Evolutionary conservation across 2,113 vertebrate genomes (phyloP).

Genomic region (Sylvietta virens): DNA sequence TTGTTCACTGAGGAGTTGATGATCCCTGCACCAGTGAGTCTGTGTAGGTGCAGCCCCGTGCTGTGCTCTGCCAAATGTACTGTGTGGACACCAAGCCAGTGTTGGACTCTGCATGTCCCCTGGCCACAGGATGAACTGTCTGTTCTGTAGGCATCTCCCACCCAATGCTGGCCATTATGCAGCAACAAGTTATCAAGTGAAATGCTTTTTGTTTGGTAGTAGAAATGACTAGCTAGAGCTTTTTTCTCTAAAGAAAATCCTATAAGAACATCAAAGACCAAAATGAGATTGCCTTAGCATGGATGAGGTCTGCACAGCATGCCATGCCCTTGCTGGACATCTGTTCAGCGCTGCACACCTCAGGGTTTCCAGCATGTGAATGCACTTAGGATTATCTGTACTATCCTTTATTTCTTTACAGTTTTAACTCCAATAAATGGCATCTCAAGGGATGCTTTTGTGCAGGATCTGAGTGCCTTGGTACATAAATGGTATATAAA

Average conservation of each 20-base stretch:
- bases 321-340: fast-evolving
- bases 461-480: not conserved
- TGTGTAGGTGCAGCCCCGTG: fast-evolving
- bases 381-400: not conserved
- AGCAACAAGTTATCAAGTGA: not conserved
- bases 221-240: not conserved
- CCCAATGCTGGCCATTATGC: fast-evolving
- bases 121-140: not conserved
- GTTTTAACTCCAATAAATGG: not conserved
- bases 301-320: not conserved
- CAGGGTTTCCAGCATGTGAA: not conserved
- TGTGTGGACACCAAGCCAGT: fast-evolving
- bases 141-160: not conserved
- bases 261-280: not conserved
- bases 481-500: not conserved
- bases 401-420: not conserved
- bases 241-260: not conserved
- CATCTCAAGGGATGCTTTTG: not conserved
- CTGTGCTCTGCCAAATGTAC: fast-evolving
- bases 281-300: not conserved
- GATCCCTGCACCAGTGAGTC: not conserved
- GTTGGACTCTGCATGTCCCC: not conserved
- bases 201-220: not conserved
- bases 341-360: not conserved
- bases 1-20: not conserved